Conservation (phyloP, 2,888 invertebrate species). For the Galerucella nymphaeae region DNA sequence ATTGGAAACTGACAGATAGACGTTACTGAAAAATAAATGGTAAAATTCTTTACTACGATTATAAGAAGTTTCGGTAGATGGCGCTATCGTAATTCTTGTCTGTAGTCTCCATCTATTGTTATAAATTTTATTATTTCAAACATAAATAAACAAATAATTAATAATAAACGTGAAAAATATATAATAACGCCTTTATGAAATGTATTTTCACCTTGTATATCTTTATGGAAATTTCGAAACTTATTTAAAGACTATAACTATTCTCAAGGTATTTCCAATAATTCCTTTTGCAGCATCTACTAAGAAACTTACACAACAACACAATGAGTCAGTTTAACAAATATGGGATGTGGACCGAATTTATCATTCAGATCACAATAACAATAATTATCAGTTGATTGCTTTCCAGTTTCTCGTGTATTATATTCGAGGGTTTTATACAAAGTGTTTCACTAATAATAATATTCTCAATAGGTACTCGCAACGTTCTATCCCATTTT, state of each 20-base stretch:
- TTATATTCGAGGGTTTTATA: background rate
- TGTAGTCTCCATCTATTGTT: too few species aligned
- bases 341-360: constrained; percentile 31
- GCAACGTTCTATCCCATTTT: background rate
- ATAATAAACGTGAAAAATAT: too few species aligned
- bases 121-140: too few species aligned
- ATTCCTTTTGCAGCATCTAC: constrained; percentile 29
- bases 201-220: constrained; percentile 17
- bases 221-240: constrained; percentile 28
- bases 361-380: constrained; percentile 25
- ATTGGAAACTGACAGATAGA: too few species aligned
- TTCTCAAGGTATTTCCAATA: constrained; percentile 34
- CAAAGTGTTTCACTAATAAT: background rate
- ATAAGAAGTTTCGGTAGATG: too few species aligned
- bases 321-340: constrained; percentile 29
- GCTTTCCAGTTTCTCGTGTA: background rate
- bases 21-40: too few species aligned
- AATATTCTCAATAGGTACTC: too few species aligned
- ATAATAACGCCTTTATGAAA: too few species aligned
- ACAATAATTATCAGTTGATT: background rate
- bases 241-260: constrained; percentile 23
- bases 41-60: too few species aligned
- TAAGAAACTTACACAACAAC: constrained; percentile 30
- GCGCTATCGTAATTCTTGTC: too few species aligned
- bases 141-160: too few species aligned